Percentiles rank a stretch among this genome's conserved stretches.
These are phyloP conservation scores for Petrolisthes cinctipes DNA, from an alignment of 2,888 invertebrate genomes.

Conservation along the genomic window DNA sequence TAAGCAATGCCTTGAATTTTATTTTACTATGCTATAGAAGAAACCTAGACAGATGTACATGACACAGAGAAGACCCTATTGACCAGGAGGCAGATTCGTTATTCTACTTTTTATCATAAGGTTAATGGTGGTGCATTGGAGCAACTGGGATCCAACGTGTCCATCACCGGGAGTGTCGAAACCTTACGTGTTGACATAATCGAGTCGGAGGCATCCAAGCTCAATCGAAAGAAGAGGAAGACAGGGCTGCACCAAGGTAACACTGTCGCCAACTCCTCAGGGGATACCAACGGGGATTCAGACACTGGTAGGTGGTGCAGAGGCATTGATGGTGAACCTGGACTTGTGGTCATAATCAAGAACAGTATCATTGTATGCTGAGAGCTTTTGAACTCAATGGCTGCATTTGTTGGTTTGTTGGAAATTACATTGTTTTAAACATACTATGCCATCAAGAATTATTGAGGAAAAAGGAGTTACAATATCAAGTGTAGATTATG, in stretches of 20 bases:
- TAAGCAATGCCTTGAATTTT: too few species aligned
- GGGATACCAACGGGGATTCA: conserved; percentile 15
- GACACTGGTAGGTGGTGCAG: conserved; percentile 32
- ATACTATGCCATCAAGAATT: too few species aligned
- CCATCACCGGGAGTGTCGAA: conserved; percentile 80
- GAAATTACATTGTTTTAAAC: too few species aligned
- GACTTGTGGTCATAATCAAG: neutral
- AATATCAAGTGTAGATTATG: too few species aligned
- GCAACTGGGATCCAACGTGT: conserved; percentile 67
- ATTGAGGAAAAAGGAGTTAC: too few species aligned
- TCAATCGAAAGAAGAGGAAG: conserved; percentile 85
- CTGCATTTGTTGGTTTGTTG: too few species aligned
- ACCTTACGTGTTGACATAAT: conserved; percentile 93
- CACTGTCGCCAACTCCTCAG: conserved; percentile 41
- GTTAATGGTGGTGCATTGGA: conserved; percentile 63
- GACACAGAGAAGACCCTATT: too few species aligned
- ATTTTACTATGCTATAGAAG: too few species aligned
- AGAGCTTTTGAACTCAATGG: too few species aligned
- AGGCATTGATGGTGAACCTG: too few species aligned
- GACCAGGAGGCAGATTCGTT: too few species aligned
- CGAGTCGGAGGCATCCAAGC: conserved; percentile 79
- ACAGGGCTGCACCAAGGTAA: conserved; percentile 64
- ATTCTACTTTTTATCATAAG: neutral
- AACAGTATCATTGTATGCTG: neutral
- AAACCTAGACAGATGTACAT: too few species aligned